Evolutionary conservation across 2,113 vertebrate species (phyloP).

Genomic region (Saguinus imperator): DNA sequence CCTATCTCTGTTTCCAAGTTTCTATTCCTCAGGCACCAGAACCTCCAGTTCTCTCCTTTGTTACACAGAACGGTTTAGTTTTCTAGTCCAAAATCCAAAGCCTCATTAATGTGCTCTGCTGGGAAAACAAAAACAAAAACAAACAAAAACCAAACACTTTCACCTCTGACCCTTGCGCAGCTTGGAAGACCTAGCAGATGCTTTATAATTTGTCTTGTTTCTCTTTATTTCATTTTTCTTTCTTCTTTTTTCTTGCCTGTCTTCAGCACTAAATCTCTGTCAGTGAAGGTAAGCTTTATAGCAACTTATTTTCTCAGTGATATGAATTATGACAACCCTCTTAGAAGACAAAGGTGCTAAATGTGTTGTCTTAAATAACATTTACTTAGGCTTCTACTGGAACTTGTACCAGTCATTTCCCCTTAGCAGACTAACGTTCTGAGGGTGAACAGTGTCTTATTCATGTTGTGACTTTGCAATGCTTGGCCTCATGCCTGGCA

Average conservation of each 20-base stretch:
- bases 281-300: not conserved
- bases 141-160: not conserved
- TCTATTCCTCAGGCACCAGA: not conserved
- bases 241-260: not conserved
- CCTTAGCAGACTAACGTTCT: not conserved
- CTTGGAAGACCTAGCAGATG: not conserved
- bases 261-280: not conserved
- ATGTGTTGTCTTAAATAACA: not conserved
- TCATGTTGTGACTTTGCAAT: constrained; percentile 26
- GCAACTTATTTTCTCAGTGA: not conserved
- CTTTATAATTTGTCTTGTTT: not conserved
- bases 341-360: not conserved
- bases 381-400: constrained; percentile 7
- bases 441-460: not conserved
- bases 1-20: not conserved
- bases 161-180: not conserved
- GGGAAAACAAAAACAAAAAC: not conserved
- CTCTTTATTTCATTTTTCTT: not conserved
- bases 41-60: not conserved
- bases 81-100: not conserved
- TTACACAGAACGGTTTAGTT: not conserved
- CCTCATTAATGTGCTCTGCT: not conserved
- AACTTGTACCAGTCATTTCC: not conserved
- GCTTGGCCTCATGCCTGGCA: not conserved
- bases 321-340: not conserved